Base-by-base conservation (phyloP, 2,888 invertebrate species). In the Caenorhabditis doughertyi region DNA sequence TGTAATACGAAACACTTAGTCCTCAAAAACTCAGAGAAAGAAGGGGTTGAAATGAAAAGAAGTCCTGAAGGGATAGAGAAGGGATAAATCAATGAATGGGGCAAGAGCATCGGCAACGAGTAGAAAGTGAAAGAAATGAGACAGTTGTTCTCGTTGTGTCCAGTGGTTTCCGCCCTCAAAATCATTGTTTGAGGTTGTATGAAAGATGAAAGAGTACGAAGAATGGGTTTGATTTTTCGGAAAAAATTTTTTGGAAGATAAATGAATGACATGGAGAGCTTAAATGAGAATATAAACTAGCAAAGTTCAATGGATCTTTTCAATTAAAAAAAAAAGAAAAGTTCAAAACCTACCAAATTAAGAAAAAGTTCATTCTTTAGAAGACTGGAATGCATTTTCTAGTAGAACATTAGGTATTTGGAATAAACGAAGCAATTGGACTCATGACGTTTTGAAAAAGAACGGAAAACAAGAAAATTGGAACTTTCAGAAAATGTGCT, bases 71-170 rank as follows among this genome's bases (percentile, higher is more conserved):
- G 35, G 18, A 47, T 2, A 47, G 44, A 47, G 18, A 47, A 44
- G 35, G 27, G 76, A 76, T 76, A 68, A 76, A 76, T 76, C 76
- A 76, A 67, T 76, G 67, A 47, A 1, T 60, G 51, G n/a, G 53
- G n/a, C 44, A 64, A 65, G 67, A 42, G 74, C 21, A 65, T 18
- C 11, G 16, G 39, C 27, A 47, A 44, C 18, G 64, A 56, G 70
- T 55, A 70, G 56, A 68, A 55, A 55, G 18, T 27, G 55, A 56
- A 21, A 16, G 16, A 49, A 53, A 62, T 13, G 42, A 64, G 64
- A 68, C 76, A 76, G 76, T 76, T 76, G 76, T 76, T 76, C 76
- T n/a, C n/a, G n/a, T n/a, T n/a, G 67, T 76, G 76, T 76, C 76
- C 76, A 60, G 58, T 51, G 67, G 67, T 60, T 67, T 67, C 58